Evolutionary conservation across 2,113 vertebrate species (phyloP).

Genomic region (Phrynosoma blainvillii): DNA sequence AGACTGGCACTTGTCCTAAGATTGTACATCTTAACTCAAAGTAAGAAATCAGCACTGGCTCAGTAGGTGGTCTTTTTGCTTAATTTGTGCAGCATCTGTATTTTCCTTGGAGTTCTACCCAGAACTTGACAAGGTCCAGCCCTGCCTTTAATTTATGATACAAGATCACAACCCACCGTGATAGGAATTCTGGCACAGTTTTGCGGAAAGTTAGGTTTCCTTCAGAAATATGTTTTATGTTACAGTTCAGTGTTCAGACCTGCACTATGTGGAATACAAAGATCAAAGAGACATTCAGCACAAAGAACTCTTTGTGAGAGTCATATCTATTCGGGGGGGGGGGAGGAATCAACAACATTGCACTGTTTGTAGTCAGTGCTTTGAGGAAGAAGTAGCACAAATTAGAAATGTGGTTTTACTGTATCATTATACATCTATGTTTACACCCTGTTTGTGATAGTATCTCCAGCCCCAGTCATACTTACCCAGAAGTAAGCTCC

Average conservation of each 20-base stretch:
- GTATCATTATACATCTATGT: neutral
- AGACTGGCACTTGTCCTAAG: constrained; percentile 19
- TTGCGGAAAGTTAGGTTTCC: constrained; percentile 30
- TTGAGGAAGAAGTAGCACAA: neutral
- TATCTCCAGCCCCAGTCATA: neutral
- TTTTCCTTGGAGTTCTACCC: constrained; percentile 67
- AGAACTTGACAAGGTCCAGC: constrained; percentile 65
- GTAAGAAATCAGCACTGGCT: constrained; percentile 59
- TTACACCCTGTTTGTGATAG: neutral
- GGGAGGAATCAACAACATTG: neutral
- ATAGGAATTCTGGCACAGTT: constrained; percentile 29
- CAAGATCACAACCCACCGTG: constrained; percentile 58
- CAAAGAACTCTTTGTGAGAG: constrained; percentile 11
- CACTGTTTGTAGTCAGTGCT: neutral
- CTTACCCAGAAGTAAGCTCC: neutral
- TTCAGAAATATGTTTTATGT: constrained; percentile 53
- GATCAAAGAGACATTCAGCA: constrained; percentile 29
- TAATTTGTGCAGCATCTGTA: constrained; percentile 70
- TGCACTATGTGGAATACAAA: constrained; percentile 5
- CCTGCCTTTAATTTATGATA: constrained; percentile 68
- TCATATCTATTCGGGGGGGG: neutral
- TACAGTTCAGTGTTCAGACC: constrained; percentile 29
- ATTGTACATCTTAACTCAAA: constrained; percentile 37
- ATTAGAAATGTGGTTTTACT: neutral
- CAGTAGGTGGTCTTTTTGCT: constrained; percentile 70